Evolutionary conservation across 2,888 invertebrate genomes (phyloP).

Genomic region (Byasa hedistus): DNA sequence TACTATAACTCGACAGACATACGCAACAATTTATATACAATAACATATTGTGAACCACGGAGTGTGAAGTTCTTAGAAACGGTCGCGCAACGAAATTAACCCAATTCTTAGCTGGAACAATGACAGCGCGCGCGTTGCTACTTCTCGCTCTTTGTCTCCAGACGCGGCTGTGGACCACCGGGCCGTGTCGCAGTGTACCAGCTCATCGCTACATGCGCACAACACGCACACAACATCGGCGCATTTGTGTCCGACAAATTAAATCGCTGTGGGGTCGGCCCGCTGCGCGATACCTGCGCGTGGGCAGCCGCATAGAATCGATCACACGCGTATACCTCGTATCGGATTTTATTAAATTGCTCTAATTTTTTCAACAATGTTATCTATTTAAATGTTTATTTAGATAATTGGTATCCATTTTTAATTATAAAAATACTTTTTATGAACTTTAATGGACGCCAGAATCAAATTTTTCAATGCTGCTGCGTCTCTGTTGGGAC

Average conservation of each 20-base stretch:
- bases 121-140: slow-evolving; percentile 13
- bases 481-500: no score
- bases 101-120: slow-evolving; percentile 29
- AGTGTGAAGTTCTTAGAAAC: slow-evolving; percentile 26
- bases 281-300: slow-evolving; percentile 31
- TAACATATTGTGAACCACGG: not conserved
- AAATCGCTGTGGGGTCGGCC: slow-evolving; percentile 39
- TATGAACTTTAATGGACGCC: no score
- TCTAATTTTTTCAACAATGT: not conserved
- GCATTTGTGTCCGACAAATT: slow-evolving; percentile 37
- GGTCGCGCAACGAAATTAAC: slow-evolving; percentile 25
- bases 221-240: slow-evolving; percentile 28
- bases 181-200: slow-evolving; percentile 36
- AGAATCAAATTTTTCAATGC: no score
- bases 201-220: slow-evolving; percentile 33
- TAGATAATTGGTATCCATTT: not conserved
- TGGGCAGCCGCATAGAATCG: slow-evolving; percentile 33
- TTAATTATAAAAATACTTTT: not conserved
- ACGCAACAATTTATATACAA: no score
- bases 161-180: slow-evolving; percentile 30
- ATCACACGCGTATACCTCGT: slow-evolving; percentile 20
- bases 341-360: slow-evolving; percentile 5
- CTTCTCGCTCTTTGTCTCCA: slow-evolving; percentile 24
- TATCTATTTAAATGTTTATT: no score
- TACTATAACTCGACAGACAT: no score